Percentiles rank a stretch among this genome's conserved stretches.
phyloP scores from a whole-genome alignment of 2,888 invertebrate species.

The Phortica okadai region DNA sequence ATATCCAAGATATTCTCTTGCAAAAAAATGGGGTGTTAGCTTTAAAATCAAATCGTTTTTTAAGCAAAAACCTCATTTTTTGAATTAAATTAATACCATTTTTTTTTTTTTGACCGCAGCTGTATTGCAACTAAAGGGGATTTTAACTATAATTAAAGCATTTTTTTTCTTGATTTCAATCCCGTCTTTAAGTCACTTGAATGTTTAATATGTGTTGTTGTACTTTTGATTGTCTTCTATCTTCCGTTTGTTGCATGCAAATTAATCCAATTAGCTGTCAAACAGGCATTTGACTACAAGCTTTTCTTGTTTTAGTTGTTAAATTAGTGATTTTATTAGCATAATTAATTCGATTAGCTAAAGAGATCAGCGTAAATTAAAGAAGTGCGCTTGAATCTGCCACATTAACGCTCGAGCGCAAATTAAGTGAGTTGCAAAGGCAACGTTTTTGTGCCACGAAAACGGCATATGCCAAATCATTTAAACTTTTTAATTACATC shows the following conservation, averaged over 20 bases:
- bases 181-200: background rate
- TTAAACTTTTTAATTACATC: slow-evolving; percentile 8
- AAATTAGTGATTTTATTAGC: slow-evolving; percentile 22
- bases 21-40: too few species aligned
- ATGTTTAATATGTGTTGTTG: background rate
- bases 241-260: background rate
- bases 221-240: background rate
- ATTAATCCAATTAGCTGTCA: slow-evolving; percentile 1
- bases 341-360: slow-evolving; percentile 20
- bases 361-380: background rate
- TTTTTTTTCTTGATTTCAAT: too few species aligned
- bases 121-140: too few species aligned
- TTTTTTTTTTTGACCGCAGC: too few species aligned
- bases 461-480: background rate
- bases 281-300: background rate
- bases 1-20: too few species aligned
- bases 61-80: too few species aligned
- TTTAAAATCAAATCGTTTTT: too few species aligned
- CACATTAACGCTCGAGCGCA: too few species aligned
- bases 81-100: too few species aligned
- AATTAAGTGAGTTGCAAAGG: too few species aligned
- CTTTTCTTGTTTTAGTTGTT: background rate
- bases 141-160: too few species aligned
- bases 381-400: background rate
- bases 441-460: too few species aligned